phyloP scores from a whole-genome alignment of 1,140 invertebrate species.

The Drosophila sturtevanti region DNA sequence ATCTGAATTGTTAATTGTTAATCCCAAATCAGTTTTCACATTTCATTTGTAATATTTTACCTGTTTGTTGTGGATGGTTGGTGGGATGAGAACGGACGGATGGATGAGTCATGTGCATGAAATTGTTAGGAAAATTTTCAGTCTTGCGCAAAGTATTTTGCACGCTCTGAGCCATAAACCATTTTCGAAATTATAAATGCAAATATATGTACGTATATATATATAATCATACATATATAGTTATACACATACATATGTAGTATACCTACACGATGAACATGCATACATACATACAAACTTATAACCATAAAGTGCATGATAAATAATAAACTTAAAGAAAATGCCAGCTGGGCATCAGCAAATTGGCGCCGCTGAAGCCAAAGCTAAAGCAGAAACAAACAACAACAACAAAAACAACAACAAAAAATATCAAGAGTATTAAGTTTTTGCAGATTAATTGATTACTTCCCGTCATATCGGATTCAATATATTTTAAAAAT shows the following conservation, averaged over 20 bases:
- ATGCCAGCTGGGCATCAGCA: constrained; percentile 44
- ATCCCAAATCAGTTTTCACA: constrained; percentile 3
- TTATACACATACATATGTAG: too few species aligned
- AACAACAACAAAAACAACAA: too few species aligned
- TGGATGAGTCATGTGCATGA: constrained; percentile 44
- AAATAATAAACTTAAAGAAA: constrained; percentile 51
- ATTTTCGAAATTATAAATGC: constrained; percentile 56
- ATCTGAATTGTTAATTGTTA: background rate
- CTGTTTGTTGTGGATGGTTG: background rate
- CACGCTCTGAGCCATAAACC: constrained; percentile 50
- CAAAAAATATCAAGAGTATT: too few species aligned
- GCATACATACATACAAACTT: background rate
- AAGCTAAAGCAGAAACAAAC: constrained; percentile 18
- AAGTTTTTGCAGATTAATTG: too few species aligned
- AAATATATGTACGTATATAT: constrained; percentile 52
- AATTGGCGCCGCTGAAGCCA: constrained; percentile 23
- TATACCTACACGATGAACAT: background rate
- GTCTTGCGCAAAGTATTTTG: constrained; percentile 49
- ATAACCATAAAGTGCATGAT: constrained; percentile 55
- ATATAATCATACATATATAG: too few species aligned
- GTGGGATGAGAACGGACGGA: constrained; percentile 25
- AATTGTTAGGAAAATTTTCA: constrained; percentile 43
- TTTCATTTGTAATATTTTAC: background rate
- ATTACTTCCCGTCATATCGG: too few species aligned
- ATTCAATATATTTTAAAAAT: too few species aligned